These are phyloP conservation scores for Drosophila lacteicornis DNA, from an alignment of 1,140 invertebrate species.

Conservation along the genomic window DNA sequence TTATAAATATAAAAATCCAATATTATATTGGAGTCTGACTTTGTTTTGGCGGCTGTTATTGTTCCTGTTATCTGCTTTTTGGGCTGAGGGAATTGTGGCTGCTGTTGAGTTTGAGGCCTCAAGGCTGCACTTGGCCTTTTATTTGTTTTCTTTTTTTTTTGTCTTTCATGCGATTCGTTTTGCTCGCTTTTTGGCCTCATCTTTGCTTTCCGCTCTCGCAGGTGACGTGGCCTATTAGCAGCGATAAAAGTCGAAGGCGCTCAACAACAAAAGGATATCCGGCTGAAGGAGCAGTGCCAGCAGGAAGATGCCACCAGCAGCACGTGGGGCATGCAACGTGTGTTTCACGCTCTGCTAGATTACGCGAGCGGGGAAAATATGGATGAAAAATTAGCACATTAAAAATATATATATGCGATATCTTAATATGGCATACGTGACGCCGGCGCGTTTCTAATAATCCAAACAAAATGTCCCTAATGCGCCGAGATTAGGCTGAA, in stretches of 20 bases:
- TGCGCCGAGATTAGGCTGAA: constrained; percentile 37
- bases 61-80: constrained; percentile 23
- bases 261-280: constrained; percentile 78
- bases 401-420: constrained; percentile 63
- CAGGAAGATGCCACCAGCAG: constrained; percentile 43
- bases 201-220: constrained; percentile 54
- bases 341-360: constrained; percentile 55
- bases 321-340: constrained; percentile 43
- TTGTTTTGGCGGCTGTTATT: constrained; percentile 19
- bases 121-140: constrained; percentile 40
- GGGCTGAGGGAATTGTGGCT: constrained; percentile 34
- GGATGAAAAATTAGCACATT: constrained; percentile 74
- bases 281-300: constrained; percentile 43
- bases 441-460: neutral
- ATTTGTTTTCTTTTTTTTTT: constrained; percentile 19
- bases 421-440: constrained; percentile 62
- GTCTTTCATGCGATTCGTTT: constrained; percentile 4
- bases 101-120: constrained; percentile 22
- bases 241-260: constrained; percentile 75
- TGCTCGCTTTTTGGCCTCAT: constrained; percentile 40
- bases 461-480: constrained; percentile 25
- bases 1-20: too few species aligned
- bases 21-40: too few species aligned
- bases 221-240: constrained; percentile 65
- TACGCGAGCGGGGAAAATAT: constrained; percentile 55